Base-by-base conservation (phyloP, 2,113 vertebrate genomes). In the Alaudala cheleensis region DNA sequence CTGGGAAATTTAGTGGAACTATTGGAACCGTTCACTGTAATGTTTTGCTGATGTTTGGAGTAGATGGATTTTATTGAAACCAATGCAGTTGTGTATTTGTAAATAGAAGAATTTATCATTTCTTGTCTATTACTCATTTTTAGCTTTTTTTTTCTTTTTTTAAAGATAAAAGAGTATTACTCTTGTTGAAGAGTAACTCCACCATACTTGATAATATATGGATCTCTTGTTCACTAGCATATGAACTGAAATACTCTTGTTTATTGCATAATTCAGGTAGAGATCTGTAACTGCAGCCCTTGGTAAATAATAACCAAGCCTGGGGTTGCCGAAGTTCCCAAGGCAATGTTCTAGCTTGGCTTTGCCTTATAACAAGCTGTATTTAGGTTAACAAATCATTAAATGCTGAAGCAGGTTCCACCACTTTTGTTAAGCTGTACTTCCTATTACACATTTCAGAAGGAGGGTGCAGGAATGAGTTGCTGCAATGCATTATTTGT, bases 331-430 rank as follows among this genome's bases (percentile, higher is more conserved):
- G 1, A 1, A 21, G 47, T 39, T 76, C 37, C 26, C 12, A 42
- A 58, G 28, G 49, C 31, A 57, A 23, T 7, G 1, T 7, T 56
- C 34, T 31, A n/a, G 13, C 33, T 61, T 57, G 50, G 18, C 12
- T 69, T 70, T 61, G 18, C 23, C 14, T 64, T 44, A 5, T 5
- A 50, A 34, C 29, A 31, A 80, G 5, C 14, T 51, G 4, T 7
- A 4, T 37, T 69, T 45, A 61, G 16, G 15, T 47, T 51, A 64
- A 61, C 11, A 29, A 50, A 80, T 6, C 0, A 0, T 39, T 71
- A 66, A 56, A 81, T 29, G 28, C 39, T 53, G 39, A 70, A 84
- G 31, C 10, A 17, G n/a, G 45, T 82, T 85, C 37, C 16, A n/a
- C 31, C 8, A 6, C 51, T 45, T 70, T 14, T 51, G 47, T 33